Evolutionary conservation across 2,113 vertebrate species (phyloP), one percentile per base, ranked within the genome.

Genomic region (Hippocampus mohnikei): DNA sequence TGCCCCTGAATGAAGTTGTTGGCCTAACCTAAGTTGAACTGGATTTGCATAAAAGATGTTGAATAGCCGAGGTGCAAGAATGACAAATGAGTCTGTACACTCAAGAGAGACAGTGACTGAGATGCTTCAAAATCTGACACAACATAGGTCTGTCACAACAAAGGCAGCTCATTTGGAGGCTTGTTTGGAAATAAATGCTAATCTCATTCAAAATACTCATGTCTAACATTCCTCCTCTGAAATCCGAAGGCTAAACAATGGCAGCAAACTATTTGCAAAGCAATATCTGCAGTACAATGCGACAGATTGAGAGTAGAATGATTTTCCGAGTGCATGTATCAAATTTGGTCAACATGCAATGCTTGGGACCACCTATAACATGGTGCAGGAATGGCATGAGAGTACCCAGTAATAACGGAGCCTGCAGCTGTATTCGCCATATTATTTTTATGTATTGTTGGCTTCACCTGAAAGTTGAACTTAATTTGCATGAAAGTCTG

Each of bases 1-100:
- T 69, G 50, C 66, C 60, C 52, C 70, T 58, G 52, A 81, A 74
- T 70, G 61, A 81, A 83, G 67, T 71, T 69, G 75, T 48, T 75
- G 73, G 63, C 71, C 73, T 68, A 81, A 79, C 79, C 83, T 79
- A 69, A 80, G 23, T 9, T 70, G 67, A 81, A 74, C 80, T 40
- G 62, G 0, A 79, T 84, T 85, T 81, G 75, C 78, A 87, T 83
- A 75, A 80, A 78, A 79, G 74, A 72, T 70, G 76, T 77, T 73
- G 78, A 84, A 80, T 83, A 77, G 63, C 80, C n/a, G 33, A 67
- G 63, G 72, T 66, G 66, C 55, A 67, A 64, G 33, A 42, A 75
- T 40, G 53, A 60, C 63, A 61, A 66, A 72, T 40, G 70, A 78
- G 82, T 77, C 72, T 61, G 77, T 73, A 80, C 61, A 76, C 68